phyloP scores from a whole-genome alignment of 1,140 invertebrate genomes.

The Eurosta solidaginis region DNA sequence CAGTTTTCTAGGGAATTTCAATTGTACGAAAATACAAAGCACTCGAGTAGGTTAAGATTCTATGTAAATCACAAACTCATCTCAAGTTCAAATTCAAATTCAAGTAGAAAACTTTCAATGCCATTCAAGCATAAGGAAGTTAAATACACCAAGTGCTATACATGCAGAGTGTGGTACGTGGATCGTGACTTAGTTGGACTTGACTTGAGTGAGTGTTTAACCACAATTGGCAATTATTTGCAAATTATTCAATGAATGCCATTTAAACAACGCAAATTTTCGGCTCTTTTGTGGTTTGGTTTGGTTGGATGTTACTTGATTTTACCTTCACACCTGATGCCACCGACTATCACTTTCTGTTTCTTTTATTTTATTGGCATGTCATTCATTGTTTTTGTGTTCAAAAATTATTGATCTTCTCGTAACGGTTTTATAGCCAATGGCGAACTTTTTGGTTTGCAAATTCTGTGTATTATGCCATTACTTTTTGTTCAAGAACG shows the following conservation, averaged over 20 bases:
- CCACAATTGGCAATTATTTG: slow-evolving; percentile 13
- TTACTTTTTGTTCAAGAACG: too few species aligned
- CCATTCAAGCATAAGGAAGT: background rate
- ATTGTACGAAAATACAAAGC: too few species aligned
- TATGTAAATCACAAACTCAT: background rate
- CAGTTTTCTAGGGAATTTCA: too few species aligned
- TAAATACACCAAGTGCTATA: background rate
- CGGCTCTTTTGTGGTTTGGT: background rate
- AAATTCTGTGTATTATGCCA: too few species aligned
- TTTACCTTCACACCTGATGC: background rate
- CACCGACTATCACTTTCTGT: background rate
- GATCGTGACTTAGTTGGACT: background rate
- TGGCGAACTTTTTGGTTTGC: background rate
- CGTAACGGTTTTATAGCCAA: background rate
- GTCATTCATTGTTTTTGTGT: background rate
- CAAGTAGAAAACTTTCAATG: slow-evolving; percentile 13
- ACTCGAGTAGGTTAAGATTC: background rate
- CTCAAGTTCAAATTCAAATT: background rate
- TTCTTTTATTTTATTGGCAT: background rate
- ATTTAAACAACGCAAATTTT: background rate
- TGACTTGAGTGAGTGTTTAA: background rate
- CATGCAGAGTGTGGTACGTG: background rate
- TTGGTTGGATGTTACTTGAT: background rate
- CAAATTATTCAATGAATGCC: background rate
- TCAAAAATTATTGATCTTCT: slow-evolving; percentile 5